phyloP scores from a whole-genome alignment of 1,140 invertebrate species.

The Drosophila sucinea region DNA sequence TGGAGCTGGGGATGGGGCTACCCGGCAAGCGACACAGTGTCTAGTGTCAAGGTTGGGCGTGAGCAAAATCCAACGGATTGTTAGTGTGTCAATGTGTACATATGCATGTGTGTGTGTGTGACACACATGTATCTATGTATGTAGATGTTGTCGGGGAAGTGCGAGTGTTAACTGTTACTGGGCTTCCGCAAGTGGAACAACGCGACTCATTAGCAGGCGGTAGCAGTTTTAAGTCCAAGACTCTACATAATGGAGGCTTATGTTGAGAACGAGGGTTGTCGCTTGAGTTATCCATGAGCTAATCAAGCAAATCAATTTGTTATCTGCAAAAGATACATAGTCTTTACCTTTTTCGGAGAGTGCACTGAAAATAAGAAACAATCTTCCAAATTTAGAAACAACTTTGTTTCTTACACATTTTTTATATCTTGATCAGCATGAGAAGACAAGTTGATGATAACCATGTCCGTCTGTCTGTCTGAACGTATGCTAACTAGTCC shows the following conservation, averaged over 20 bases:
- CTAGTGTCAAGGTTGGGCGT: slow-evolving; percentile 64
- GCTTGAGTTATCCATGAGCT: neutral
- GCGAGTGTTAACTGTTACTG: slow-evolving; percentile 52
- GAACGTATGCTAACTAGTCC: no score
- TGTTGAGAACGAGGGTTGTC: slow-evolving; percentile 1
- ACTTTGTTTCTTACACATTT: no score
- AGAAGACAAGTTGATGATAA: no score
- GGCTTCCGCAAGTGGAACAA: slow-evolving; percentile 47
- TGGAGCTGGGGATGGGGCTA: slow-evolving; percentile 4
- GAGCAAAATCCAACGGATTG: slow-evolving; percentile 6
- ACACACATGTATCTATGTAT: neutral
- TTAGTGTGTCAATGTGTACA: no score
- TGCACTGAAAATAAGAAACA: no score
- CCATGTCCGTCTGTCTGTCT: no score
- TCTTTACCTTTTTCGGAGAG: no score
- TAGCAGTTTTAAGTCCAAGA: slow-evolving; percentile 13
- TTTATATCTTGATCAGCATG: no score
- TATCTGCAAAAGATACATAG: no score
- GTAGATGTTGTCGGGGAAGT: slow-evolving; percentile 13
- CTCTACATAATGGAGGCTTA: slow-evolving; percentile 12
- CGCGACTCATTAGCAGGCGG: slow-evolving; percentile 46
- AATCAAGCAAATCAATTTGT: no score
- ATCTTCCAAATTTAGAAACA: no score
- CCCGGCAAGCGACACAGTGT: slow-evolving; percentile 28
- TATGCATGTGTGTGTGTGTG: neutral